Evolutionary conservation across 2,113 vertebrate species (phyloP).

Genomic region (Notothenia rossii): DNA sequence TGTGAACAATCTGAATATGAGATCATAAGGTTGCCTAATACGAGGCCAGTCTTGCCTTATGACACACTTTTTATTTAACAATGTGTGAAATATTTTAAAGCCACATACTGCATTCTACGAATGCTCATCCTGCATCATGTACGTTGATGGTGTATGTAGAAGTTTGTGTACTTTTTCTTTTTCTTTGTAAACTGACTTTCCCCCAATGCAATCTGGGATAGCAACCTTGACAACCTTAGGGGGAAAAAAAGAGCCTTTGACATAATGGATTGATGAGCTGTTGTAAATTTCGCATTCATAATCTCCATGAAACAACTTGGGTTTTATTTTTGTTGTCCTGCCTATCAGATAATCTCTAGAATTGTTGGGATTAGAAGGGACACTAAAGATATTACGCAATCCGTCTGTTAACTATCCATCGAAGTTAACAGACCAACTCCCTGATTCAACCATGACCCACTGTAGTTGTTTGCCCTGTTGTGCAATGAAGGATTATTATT

Average conservation of each 20-base stretch:
- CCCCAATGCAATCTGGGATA: background rate
- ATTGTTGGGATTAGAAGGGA: background rate
- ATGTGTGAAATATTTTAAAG: constrained; percentile 40
- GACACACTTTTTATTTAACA: constrained; percentile 6
- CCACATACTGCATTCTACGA: constrained; percentile 69
- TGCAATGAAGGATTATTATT: background rate
- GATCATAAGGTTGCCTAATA: constrained; percentile 11
- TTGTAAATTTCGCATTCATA: background rate
- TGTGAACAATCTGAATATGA: constrained; percentile 13
- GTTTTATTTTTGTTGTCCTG: background rate
- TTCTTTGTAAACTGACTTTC: background rate
- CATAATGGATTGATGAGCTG: background rate
- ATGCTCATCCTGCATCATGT: constrained; percentile 53
- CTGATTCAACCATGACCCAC: background rate
- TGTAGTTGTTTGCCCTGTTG: background rate
- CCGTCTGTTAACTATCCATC: background rate
- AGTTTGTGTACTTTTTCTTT: background rate
- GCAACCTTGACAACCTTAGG: background rate
- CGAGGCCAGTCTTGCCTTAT: background rate
- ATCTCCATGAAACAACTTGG: background rate
- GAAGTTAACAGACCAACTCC: background rate
- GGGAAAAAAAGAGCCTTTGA: background rate
- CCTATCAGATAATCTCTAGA: no score
- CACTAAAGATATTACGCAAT: background rate
- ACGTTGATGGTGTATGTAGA: background rate